phyloP scores from a whole-genome alignment of 1,140 invertebrate species.

The Brachionus rotundiformis region DNA sequence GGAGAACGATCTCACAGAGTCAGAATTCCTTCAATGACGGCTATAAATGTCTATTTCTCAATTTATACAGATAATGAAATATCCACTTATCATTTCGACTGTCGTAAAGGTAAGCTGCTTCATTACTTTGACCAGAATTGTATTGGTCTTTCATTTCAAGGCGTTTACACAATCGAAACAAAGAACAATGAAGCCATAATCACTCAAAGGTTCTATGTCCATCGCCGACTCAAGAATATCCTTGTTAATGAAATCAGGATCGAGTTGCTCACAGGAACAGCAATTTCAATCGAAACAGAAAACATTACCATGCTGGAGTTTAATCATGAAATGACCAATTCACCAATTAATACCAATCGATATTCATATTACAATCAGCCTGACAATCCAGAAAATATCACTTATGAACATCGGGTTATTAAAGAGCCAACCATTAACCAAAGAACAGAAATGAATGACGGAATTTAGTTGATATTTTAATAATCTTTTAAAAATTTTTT shows the following conservation, averaged over 20 bases:
- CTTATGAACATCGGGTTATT: conserved; percentile 1
- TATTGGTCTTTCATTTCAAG: no score
- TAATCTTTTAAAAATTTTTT: no score
- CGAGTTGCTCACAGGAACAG: conserved; percentile 5
- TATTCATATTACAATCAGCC: background rate
- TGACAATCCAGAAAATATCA: conserved; percentile 40
- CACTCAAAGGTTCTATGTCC: conserved; percentile 25
- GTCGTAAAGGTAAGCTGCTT: conserved; percentile 26
- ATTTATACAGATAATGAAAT: conserved; percentile 39
- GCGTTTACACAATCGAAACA: conserved; percentile 13
- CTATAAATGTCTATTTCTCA: conserved; percentile 7
- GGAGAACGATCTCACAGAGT: conserved; percentile 20
- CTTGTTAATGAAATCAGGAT: conserved; percentile 42
- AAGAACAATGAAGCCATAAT: conserved; percentile 24
- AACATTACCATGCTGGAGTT: conserved; percentile 31
- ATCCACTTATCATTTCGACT: conserved; percentile 26
- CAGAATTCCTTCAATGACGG: conserved; percentile 44
- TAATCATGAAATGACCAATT: background rate
- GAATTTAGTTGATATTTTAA: no score
- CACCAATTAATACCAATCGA: background rate
- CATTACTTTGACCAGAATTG: no score
- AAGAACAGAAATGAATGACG: conserved; percentile 28
- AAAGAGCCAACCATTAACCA: background rate
- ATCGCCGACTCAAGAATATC: conserved; percentile 26
- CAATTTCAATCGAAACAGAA: conserved; percentile 14